Percentiles rank a stretch among this genome's conserved stretches.
Evolutionary conservation across 2,888 invertebrate genomes (phyloP).

Genomic region (Dicyrtoma fusca): DNA sequence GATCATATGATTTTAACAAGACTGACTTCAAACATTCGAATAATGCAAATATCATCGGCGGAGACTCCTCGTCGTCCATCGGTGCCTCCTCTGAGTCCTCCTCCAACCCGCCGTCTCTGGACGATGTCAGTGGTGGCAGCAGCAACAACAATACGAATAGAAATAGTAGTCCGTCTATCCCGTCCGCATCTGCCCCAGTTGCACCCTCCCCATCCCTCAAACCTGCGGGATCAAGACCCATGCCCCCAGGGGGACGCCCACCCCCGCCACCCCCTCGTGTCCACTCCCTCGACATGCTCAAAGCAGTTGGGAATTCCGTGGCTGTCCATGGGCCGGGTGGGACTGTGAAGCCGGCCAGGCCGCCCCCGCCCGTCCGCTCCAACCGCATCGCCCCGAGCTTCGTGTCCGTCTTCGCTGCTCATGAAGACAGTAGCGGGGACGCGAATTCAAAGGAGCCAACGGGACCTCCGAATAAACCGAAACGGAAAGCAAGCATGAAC

Average conservation of each 20-base stretch:
- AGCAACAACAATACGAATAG: not conserved
- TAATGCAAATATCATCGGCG: not conserved
- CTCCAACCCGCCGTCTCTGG: slow-evolving; percentile 11
- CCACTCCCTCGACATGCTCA: slow-evolving; percentile 53
- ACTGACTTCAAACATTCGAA: slow-evolving; percentile 27
- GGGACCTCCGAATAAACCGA: slow-evolving; percentile 54
- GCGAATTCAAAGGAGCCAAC: not conserved
- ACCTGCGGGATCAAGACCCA: slow-evolving; percentile 37
- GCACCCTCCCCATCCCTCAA: not conserved
- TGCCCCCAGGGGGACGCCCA: slow-evolving; percentile 42
- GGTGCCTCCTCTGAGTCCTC: slow-evolving; percentile 23
- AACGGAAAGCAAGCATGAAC: slow-evolving; percentile 53
- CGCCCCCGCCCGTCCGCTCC: slow-evolving; percentile 53
- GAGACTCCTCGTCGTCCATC: slow-evolving; percentile 5
- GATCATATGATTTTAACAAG: slow-evolving; percentile 38
- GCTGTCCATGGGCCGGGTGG: slow-evolving; percentile 25
- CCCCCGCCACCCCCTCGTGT: slow-evolving; percentile 56
- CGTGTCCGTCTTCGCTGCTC: slow-evolving; percentile 52
- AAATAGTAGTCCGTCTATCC: not conserved
- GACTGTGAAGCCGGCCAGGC: slow-evolving; percentile 48
- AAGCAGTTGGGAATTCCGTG: slow-evolving; percentile 38
- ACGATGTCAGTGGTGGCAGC: slow-evolving; percentile 11
- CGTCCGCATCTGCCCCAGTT: not conserved
- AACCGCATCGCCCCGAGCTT: slow-evolving; percentile 55
- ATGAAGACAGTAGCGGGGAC: slow-evolving; percentile 16